Base-by-base conservation (phyloP, 2,113 vertebrate species). In the Mesembrinibis cayennensis region DNA sequence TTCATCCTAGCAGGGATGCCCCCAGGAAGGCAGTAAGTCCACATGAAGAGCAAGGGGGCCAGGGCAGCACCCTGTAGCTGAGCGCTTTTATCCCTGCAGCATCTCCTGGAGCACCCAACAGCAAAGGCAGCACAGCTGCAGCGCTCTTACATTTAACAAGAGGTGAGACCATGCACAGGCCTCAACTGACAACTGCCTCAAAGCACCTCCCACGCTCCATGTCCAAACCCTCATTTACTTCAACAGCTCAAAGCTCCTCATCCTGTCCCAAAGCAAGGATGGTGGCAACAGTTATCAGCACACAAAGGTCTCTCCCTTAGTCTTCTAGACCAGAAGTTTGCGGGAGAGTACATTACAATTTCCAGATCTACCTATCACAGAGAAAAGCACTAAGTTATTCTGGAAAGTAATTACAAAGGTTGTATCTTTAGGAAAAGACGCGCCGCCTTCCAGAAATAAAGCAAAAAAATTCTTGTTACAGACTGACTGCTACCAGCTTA, bases 261-360 rank as follows among this genome's bases (percentile, higher is more conserved):
- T 17, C 27, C 42, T 40, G 17, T 17, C 59, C 62, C 62, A 65
- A 34, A 61, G 27, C 34, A 56, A 29, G 19, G 15, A 36, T 3
- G 19, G 6, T 17, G 25, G 40, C 10, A 45, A 13, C 9, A 15
- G 40, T 25, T 73, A 36, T 49, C 53, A 69, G 49, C 44, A 77
- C 2, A 25, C 13, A 74, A 71, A 69, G 13, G 18, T 63, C 59
- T 56, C 21, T 52, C 9, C 58, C 32, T 77, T 30, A 27, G 4
- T 26, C 40, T 55, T 56, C 45, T 50, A 55, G 26, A 52, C 8
- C 42, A 42, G 11, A 58, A 29, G 27, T 38, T 14, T 26, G 19
- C 1, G 5, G 16, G 19, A 56, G 17, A 55, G 36, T 5, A 29
- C 15, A 2, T n/a, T 89, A 53, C 10, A 0, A 0, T 13, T 88